Evolutionary conservation across 2,797 vertebrate species (phyloP).

Genomic region (Galago senegalensis): DNA sequence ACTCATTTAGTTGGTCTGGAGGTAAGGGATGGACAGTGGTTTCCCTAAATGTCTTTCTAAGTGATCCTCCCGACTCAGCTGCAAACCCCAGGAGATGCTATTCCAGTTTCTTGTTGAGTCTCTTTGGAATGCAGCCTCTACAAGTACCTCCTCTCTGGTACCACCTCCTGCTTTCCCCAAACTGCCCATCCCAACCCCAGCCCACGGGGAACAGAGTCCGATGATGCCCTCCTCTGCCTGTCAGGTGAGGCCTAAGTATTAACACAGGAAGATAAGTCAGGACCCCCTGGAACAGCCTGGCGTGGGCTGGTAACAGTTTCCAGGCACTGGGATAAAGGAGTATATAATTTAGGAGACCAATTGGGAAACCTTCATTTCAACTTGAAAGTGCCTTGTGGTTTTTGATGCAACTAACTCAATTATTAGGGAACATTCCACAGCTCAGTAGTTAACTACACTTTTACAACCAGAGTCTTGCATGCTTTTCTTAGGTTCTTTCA

Average conservation of each 20-base stretch:
- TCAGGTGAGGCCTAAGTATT: not conserved
- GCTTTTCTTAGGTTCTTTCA: constrained; percentile 69
- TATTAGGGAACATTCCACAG: constrained; percentile 50
- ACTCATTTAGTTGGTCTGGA: not conserved
- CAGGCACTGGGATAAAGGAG: not conserved
- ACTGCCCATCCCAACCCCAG: not conserved
- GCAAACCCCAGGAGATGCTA: not conserved
- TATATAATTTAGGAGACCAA: not conserved
- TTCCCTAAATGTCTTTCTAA: constrained; percentile 4
- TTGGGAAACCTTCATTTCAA: constrained; percentile 67
- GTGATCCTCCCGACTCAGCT: not conserved
- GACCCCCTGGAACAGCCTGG: too few relatives aligned
- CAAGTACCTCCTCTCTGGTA: not conserved
- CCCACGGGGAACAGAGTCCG: not conserved
- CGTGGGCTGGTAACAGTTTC: not conserved
- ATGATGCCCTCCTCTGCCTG: not conserved
- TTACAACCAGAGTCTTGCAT: constrained; percentile 50
- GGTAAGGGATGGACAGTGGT: not conserved
- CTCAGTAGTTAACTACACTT: constrained; percentile 63
- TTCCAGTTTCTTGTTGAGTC: not conserved
- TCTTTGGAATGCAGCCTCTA: not conserved
- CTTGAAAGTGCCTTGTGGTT: constrained; percentile 64
- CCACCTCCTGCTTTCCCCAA: not conserved
- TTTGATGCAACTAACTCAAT: constrained; percentile 61
- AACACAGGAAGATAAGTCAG: not conserved